Base-by-base conservation (phyloP, 2,797 vertebrate species). In the Enteromius treurensis region DNA sequence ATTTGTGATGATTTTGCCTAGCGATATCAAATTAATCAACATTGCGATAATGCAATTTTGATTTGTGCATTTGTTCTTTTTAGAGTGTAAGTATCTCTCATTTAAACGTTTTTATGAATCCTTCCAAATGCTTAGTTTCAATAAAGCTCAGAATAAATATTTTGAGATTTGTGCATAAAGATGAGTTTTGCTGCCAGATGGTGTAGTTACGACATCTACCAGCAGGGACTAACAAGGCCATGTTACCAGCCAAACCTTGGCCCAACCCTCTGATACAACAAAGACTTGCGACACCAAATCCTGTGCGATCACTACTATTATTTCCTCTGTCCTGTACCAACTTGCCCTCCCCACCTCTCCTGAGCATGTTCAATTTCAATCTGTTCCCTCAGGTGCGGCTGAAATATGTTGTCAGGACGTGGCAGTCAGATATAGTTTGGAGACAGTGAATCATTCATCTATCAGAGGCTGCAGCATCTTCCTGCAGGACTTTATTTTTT, bases 371-470 rank as follows among this genome's bases (percentile, higher is more conserved):
- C 69, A 80, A 55, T 74, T 80, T 80, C 68, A 80, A 34, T 75
- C 70, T 67, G 47, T 80, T 80, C 70, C 69, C 70, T 74, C 60
- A 75, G 69, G 84, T 79, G 40, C 11, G 10, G 45, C 42, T 47
- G 51, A 51, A 85, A 77, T 51, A 71, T 84, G 68, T 85, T 84
- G 67, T 82, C 76, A 77, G 71, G 77, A 75, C 21, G 69, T 58
- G 53, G 75, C 74, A 55, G 69, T 81, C 67, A 75, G 60, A 81
- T 81, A 81, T 80, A 81, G 81, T 71, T 77, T 53, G n/a, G 40
- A 85, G 78, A 79, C 70, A 69, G 84, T 83, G 74, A 84, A 83
- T 80, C 71, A 71, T 79, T 79, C 29, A 49, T 60, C 47, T 49
- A 51, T 84, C 80, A 70, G 62, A 82, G 62, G 23, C 40, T 62